A percentile compares a stretch with the other conserved stretches of the same genome.
These are phyloP conservation scores for Dallia pectoralis DNA, from an alignment of 2,797 vertebrate genomes.

Conservation along the genomic window DNA sequence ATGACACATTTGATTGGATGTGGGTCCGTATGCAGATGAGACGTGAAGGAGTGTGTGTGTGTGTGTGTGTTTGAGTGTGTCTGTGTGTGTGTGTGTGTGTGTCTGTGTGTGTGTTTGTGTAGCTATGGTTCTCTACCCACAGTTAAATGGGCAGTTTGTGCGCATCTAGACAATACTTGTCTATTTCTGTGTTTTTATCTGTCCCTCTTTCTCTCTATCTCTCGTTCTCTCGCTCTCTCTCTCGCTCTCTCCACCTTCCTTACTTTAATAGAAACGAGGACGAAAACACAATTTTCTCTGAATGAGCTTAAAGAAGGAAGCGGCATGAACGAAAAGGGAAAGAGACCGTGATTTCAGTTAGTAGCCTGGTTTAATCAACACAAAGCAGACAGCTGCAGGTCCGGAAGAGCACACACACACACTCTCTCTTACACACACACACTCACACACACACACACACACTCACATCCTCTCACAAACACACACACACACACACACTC, in stretches of 20 bases:
- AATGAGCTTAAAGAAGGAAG: constrained; percentile 19
- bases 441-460: too few relatives aligned
- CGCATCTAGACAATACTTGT: constrained; percentile 27
- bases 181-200: constrained; percentile 18
- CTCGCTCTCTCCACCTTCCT: neutral
- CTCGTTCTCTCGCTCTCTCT: neutral
- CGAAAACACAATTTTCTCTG: constrained; percentile 17
- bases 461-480: too few relatives aligned
- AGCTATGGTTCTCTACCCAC: neutral
- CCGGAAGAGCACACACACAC: constrained; percentile 2
- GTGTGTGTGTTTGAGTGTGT: neutral
- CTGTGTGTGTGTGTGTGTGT: constrained; percentile 15
- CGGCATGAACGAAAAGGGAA: neutral
- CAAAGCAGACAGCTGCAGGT: constrained; percentile 17
- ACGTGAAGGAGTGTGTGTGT: neutral
- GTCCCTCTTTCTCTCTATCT: neutral
- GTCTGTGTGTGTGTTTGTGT: neutral
- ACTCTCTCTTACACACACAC: too few relatives aligned
- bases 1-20: neutral
- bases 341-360: neutral
- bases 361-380: neutral
- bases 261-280: constrained; percentile 11
- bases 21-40: too few relatives aligned
- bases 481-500: too few relatives aligned
- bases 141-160: constrained; percentile 21